Percentiles rank a stretch among this genome's conserved stretches.
Conservation (phyloP, 30 jellyfish, hydroid and myxozoan species). For the Turritopsis dohrnii region DNA sequence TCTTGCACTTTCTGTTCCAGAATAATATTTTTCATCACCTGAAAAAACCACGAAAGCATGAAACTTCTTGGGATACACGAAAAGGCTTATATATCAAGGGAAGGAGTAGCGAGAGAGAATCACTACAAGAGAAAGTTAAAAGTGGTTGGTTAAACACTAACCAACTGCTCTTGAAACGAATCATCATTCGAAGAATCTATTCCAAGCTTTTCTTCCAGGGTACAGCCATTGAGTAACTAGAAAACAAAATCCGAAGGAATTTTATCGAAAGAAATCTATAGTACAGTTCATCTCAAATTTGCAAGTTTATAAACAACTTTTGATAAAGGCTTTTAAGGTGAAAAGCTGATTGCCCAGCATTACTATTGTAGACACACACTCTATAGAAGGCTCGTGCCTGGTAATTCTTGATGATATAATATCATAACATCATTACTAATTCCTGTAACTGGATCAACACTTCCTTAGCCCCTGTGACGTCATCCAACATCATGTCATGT, state of each 20-base stretch:
- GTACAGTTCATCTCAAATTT: not conserved
- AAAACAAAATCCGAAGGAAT: not conserved
- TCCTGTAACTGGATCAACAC: constrained; percentile 42
- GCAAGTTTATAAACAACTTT: too few species aligned
- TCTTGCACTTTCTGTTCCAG: constrained; percentile 14
- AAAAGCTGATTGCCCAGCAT: too few species aligned
- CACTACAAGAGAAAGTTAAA: not conserved
- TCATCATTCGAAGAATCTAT: constrained; percentile 33
- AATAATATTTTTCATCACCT: constrained; percentile 19
- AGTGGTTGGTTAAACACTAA: not conserved
- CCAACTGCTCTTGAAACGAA: constrained; percentile 67
- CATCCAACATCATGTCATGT: constrained; percentile 46
- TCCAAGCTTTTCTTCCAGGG: constrained; percentile 15
- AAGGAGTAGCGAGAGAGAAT: not conserved
- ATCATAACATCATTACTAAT: constrained; percentile 13
- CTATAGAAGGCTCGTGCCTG: too few species aligned
- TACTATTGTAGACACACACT: too few species aligned
- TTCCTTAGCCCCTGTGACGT: constrained; percentile 33
- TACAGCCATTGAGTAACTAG: constrained; percentile 9
- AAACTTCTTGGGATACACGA: not conserved
- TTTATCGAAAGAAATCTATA: not conserved
- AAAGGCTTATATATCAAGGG: not conserved
- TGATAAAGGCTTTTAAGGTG: too few species aligned
- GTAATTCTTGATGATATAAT: not conserved
- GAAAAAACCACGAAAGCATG: too few species aligned